A percentile compares a stretch with the other conserved stretches of the same genome.
These are phyloP conservation scores for Centropus unirufus DNA, from an alignment of 2,113 vertebrate species.

Conservation along the genomic window DNA sequence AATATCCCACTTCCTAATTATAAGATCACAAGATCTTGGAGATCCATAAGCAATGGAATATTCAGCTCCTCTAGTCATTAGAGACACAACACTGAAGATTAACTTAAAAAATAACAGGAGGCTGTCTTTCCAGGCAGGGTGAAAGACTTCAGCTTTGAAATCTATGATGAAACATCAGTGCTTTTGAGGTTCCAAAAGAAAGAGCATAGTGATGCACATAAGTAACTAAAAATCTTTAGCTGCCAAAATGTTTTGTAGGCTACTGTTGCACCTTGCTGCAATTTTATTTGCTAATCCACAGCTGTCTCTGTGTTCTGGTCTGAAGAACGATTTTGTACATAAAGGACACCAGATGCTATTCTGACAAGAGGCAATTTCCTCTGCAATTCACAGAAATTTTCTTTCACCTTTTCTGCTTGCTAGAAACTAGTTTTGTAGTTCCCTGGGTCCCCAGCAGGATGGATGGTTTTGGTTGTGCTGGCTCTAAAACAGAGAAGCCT, in stretches of 20 bases:
- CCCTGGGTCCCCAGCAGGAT: not conserved
- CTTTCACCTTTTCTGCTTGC: not conserved
- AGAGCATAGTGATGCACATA: not conserved
- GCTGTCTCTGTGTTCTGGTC: not conserved
- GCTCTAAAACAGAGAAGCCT: not conserved
- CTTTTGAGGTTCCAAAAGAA: not conserved
- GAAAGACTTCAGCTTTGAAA: not conserved
- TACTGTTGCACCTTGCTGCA: not conserved
- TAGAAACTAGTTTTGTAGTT: not conserved
- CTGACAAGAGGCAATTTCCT: constrained; percentile 1
- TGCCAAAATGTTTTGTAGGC: not conserved
- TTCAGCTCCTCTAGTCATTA: not conserved
- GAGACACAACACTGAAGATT: not conserved
- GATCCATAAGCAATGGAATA: not conserved
- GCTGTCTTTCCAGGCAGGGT: not conserved
- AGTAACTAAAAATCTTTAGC: not conserved
- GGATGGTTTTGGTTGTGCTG: not conserved
- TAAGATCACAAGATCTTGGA: not conserved
- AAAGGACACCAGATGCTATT: not conserved
- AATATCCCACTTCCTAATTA: not conserved
- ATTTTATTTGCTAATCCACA: not conserved
- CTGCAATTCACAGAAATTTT: not conserved
- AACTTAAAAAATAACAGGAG: not conserved
- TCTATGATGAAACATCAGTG: not conserved
- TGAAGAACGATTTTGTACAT: not conserved